Evolutionary conservation across 2,888 invertebrate species (phyloP).

Genomic region (Brassicogethes aeneus): DNA sequence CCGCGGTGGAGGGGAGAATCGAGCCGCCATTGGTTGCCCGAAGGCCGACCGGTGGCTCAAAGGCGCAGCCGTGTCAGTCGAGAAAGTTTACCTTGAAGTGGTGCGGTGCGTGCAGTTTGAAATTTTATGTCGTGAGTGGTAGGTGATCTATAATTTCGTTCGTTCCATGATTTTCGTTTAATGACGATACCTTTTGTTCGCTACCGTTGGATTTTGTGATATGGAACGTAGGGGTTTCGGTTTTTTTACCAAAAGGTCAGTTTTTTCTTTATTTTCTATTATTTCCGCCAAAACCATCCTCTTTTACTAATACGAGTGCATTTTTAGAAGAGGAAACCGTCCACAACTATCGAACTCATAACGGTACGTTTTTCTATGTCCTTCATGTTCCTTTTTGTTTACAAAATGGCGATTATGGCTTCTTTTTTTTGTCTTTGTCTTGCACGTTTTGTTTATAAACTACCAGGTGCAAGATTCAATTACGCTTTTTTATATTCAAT

Average conservation of each 20-base stretch:
- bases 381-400: conserved; percentile 20
- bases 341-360: conserved; percentile 1
- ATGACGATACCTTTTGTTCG: conserved; percentile 47
- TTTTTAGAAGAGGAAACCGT: conserved; percentile 6
- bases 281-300: conserved; percentile 31
- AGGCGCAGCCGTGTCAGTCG: conserved; percentile 26
- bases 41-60: conserved; percentile 33
- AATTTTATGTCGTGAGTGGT: conserved; percentile 8
- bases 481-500: no score
- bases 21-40: conserved; percentile 30
- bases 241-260: conserved; percentile 76
- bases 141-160: conserved; percentile 43
- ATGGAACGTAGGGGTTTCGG: conserved; percentile 74
- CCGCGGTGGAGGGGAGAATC: conserved; percentile 27
- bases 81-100: conserved; percentile 7
- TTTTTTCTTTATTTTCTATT: conserved; percentile 45
- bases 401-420: conserved; percentile 20
- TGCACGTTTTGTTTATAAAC: conserved; percentile 8
- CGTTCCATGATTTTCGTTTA: conserved; percentile 34
- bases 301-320: conserved; percentile 8
- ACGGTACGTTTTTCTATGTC: conserved; percentile 14
- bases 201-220: conserved; percentile 54
- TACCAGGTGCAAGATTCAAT: no score
- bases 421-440: conserved; percentile 16
- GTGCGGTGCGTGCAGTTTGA: conserved; percentile 6